phyloP scores from a whole-genome alignment of 2,113 vertebrate genomes.

The Egretta garzetta region DNA sequence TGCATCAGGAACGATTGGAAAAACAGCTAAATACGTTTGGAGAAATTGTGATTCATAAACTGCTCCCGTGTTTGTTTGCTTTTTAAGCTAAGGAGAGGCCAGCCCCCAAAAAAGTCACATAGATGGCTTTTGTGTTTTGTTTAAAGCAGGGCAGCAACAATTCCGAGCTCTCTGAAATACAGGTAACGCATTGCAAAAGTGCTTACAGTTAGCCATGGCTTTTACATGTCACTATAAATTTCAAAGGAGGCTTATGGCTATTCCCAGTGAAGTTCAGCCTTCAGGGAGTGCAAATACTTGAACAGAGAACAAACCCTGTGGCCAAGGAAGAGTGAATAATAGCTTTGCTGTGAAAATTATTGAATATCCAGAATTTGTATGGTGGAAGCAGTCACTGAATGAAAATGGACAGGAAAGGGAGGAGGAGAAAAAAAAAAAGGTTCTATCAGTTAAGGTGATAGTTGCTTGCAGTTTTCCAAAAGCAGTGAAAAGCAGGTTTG shows the following conservation, averaged over 20 bases:
- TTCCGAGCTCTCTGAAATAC: not conserved
- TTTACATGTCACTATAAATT: not conserved
- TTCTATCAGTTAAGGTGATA: not conserved
- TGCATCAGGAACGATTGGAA: slow-evolving; percentile 7
- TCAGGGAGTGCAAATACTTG: not conserved
- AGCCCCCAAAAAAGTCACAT: not conserved
- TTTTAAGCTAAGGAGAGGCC: not conserved
- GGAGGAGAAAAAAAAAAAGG: not conserved
- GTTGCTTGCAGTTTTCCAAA: not conserved
- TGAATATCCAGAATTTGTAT: not conserved
- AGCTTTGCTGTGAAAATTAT: not conserved
- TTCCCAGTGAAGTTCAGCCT: not conserved
- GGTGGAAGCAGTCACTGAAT: not conserved
- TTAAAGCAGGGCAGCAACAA: not conserved
- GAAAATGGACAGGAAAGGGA: not conserved
- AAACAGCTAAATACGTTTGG: slow-evolving; percentile 31
- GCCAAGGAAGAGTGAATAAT: not conserved
- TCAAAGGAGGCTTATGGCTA: not conserved
- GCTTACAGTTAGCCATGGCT: not conserved
- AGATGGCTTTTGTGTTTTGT: slow-evolving; percentile 22
- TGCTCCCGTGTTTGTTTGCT: slow-evolving; percentile 22
- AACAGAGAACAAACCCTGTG: not conserved
- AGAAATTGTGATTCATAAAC: slow-evolving; percentile 63
- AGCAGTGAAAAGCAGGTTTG: not conserved
- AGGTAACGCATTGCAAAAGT: not conserved